Percentiles rank a stretch among this genome's conserved stretches.
These are phyloP conservation scores for Setophaga kirtlandii DNA, from an alignment of 2,113 vertebrate genomes.

Conservation along the genomic window DNA sequence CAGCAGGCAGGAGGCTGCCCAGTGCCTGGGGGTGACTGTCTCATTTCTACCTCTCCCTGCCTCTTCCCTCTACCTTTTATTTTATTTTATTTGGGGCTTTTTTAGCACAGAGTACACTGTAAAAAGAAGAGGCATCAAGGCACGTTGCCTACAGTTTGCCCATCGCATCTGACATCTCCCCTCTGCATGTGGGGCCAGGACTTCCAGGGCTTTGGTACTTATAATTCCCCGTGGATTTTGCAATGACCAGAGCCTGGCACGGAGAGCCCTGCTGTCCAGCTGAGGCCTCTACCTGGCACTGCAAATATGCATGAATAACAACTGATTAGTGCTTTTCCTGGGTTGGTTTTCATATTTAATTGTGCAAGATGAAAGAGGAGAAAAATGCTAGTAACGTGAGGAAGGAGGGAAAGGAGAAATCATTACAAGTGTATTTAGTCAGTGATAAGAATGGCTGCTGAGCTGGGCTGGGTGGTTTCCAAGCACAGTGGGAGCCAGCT, in stretches of 20 bases:
- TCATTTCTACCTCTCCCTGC: not conserved
- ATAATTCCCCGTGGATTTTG: not conserved
- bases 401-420: slow-evolving; percentile 3
- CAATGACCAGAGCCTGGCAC: not conserved
- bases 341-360: not conserved
- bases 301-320: slow-evolving; percentile 9
- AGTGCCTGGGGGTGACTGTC: not conserved
- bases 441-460: slow-evolving; percentile 47
- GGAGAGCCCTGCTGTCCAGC: not conserved
- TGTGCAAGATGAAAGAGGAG: slow-evolving; percentile 3
- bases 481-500: not conserved
- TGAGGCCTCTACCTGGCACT: slow-evolving; percentile 18
- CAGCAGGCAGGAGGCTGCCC: not conserved
- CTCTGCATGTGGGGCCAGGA: not conserved
- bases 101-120: not conserved
- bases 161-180: not conserved
- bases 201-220: not conserved
- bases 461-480: slow-evolving; percentile 33
- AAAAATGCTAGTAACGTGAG: not conserved
- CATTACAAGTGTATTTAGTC: slow-evolving; percentile 9
- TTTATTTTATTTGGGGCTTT: not conserved
- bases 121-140: not conserved
- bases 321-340: not conserved
- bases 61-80: not conserved
- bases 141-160: not conserved